Base-by-base conservation (phyloP, 2,113 vertebrate genomes). In the Colius striatus region DNA sequence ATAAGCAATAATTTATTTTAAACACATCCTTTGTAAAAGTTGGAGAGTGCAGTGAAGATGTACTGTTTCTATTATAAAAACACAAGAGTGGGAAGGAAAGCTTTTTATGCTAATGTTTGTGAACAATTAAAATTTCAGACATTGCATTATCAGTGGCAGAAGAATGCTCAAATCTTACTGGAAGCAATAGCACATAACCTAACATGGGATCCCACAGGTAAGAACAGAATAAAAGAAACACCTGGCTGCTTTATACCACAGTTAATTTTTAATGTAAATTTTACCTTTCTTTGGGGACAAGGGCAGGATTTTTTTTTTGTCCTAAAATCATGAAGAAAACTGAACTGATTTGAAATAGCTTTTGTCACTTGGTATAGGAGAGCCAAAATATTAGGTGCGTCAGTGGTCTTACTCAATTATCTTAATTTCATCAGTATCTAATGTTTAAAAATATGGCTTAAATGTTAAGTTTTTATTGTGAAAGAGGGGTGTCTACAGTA, bases 161-260 rank as follows among this genome's bases (percentile, higher is more conserved):
- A 99, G 95, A 99, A 97, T 83, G 99, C 99, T 54, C 99, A 99
- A 68, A 98, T 99, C 97, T 97, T 98, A 88, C 95, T 99, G 90
- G 98, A 99, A 85, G 98, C 98, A 29, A 91, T 98, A 94, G 99
- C 97, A 75, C 98, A 98, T 88, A 99, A 99, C 97, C 96, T 99
- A 94, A 98, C 98, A 4, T 99, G 99, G 99, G 98, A 99, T 96
- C 99, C 99, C 8, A 97, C 98, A 98, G 99, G 99, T 99, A 98
- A 84, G 63, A 92, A 79, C 2, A 74, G 34, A 50, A 61, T 73
- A 17, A 91, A 88, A 75, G 16, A 90, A 47, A 53, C 18, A 38
- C 17, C 8, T 58, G 3, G 5, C 11, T 81, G 11, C 47, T 77
- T 81, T 51, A 30, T 72, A 14, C 8, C 3, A 1, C 20, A 30